Conservation (phyloP, 2,888 invertebrate genomes). For the Leptinotarsa haldemani region DNA sequence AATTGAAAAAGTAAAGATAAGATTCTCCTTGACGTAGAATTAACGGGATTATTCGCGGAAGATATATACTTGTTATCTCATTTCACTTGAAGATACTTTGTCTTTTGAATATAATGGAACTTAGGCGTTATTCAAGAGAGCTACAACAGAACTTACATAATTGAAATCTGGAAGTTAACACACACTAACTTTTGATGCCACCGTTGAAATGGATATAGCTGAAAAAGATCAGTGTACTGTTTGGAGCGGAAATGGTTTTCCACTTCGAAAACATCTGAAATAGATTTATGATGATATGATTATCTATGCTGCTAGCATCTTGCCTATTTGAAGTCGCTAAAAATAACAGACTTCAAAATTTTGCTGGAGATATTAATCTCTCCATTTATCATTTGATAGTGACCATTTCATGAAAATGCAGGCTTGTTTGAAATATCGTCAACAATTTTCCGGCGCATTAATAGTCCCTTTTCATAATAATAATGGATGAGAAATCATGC, state of each 20-base stretch:
- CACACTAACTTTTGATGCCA: constrained; percentile 43
- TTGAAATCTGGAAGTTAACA: constrained; percentile 53
- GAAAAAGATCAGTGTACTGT: background rate
- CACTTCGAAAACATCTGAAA: background rate
- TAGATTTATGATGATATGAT: constrained; percentile 2
- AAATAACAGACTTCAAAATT: background rate
- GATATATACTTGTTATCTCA: constrained; percentile 46
- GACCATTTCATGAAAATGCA: too few species aligned
- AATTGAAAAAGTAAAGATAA: constrained; percentile 24
- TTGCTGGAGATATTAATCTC: background rate
- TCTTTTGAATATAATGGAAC: constrained; percentile 49
- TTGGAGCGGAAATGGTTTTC: background rate
- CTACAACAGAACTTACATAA: constrained; percentile 53
- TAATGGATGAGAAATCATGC: too few species aligned
- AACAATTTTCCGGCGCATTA: too few species aligned
- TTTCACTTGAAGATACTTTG: constrained; percentile 50
- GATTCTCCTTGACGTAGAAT: constrained; percentile 25
- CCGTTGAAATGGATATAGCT: constrained; percentile 31
- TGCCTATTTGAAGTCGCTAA: background rate
- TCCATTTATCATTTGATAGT: background rate
- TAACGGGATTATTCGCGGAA: constrained; percentile 37
- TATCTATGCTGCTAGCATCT: background rate
- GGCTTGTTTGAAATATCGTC: too few species aligned
- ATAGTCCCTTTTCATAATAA: too few species aligned
- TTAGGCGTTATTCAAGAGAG: constrained; percentile 53